Base-by-base conservation (phyloP, 1,140 invertebrate species). In the Arctopsyche grandis region DNA sequence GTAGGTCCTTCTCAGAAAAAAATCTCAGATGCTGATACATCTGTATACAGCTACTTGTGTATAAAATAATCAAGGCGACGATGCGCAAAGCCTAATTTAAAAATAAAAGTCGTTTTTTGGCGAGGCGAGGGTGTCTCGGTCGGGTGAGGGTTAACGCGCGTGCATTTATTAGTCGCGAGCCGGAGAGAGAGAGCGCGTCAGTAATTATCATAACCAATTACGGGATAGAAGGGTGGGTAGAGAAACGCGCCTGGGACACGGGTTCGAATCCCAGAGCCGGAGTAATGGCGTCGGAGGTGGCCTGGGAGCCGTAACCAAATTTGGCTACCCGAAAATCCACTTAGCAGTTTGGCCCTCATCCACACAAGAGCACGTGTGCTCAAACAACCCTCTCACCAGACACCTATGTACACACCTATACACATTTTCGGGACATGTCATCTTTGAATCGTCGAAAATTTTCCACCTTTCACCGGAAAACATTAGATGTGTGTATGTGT, bases 271-370 rank as follows among this genome's bases (percentile, higher is more conserved):
- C 58, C 78, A 58, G 69, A 75, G 78, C 66, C 48, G 22, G 58
- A 24, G 58, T 78, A 82, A 82, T 82, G 81, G 81, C 74, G 46
- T 69, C 71, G 66, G 75, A 12, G 78, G 22, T 75, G 70, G 43
- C 80, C 58, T 69, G 78, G 80, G 78, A 82, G 81, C 69, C 70
- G 75, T 82, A 79, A 82, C 78, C 75, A 75, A 80, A 79, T 80
- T 80, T 78, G 75, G 75, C 60, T 69, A 82, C 81, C 81, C 81
- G 81, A 82, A 79, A 80, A 82, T 82, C 81, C 78, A 82, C 81
- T 82, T 82, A 82, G 80, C 80, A 58, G 46, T 66, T 74, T 52
- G 48, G 70, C 43, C 43, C 29, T 74, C 38, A 4, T 70, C 29
- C 69, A 70, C 70, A 52, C 69, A 48, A 14, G 58, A 22, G 29